Base-by-base conservation (phyloP, 1,140 invertebrate genomes). In the Neotoxoptera formosana region DNA sequence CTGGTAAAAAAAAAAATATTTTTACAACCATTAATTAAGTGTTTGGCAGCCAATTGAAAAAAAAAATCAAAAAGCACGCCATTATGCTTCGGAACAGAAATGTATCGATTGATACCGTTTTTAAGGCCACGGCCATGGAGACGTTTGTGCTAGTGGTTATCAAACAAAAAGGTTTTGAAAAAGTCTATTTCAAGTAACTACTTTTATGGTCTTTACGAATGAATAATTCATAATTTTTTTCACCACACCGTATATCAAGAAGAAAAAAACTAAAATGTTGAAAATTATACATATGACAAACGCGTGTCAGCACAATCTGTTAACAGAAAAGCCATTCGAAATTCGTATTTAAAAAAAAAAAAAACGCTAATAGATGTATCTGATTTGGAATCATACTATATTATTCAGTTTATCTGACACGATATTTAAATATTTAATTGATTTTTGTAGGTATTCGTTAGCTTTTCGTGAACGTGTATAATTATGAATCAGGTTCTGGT, bases 131-230 rank as follows among this genome's bases (percentile, higher is more conserved):
- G 7, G 53, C n/a, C 36, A 60, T 41, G 2, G 53, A n/a, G 53
- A 34, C 36, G 36, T 45, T 60, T 90, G 36, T 60, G 56, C 87
- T 53, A 90, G 36, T 67, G 56, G 56, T 67, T 90, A 67, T 90
- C 36, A 67, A 90, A 90, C 89, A 90, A 90, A 90, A 90, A 67
- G 89, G 89, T 45, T 56, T 60, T 34, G 20, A 89, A 89, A 20
- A 56, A 89, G 21, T 53, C 48, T 56, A 56, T 25, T 41, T 36
- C 14, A 23, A 45, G 53, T 67, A n/a, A 41, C 88, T 60, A 90
- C 20, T 60, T 60, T 60, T n/a, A 60, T 60, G 21, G 36, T 23
- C 36, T 90, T n/a, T 25, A 45, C 17, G 14, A 30, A 90, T 90
- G 36, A 67, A 90, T 90, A n/a, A 90, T 90, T 60, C 56, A 90